Evolutionary conservation across 1,140 invertebrate genomes (phyloP), one percentile per base, ranked within the genome.

Genomic region (Leucophenga varia): DNA sequence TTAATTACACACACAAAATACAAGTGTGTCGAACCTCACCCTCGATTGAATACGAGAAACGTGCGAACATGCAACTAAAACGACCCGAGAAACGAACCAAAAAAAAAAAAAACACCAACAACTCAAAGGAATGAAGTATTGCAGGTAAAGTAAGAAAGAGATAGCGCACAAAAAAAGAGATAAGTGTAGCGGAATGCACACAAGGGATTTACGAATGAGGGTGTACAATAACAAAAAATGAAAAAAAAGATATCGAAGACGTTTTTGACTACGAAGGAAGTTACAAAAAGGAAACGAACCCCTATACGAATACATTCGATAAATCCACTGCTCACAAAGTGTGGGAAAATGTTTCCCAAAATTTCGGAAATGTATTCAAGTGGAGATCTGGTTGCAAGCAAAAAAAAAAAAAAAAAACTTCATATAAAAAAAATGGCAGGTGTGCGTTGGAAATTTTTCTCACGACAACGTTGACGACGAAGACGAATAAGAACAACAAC

Each of bases 261-360:
- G 31, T 14, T 10, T 2, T 14, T n/a, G n/a, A 14, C 31, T 13
- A 37, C 18, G 35, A 17, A 51, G 53, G 52, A 52, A 54, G 55
- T 47, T 31, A 44, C 17, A 41, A 47, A 58, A 52, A 67, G 60
- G 59, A 68, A 68, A 68, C 64, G 53, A 58, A 64, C 55, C 61
- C 55, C 54, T 55, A 60, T 46, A 52, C 51, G 63, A 69, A n/a
- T n/a, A n/a, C n/a, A n/a, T n/a, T n/a, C n/a, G n/a, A n/a, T n/a
- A n/a, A n/a, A n/a, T n/a, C n/a, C n/a, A 68, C 47, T 68, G 64
- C 64, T 63, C 65, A 39, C 20, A 32, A 59, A 72, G 69, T 72
- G 69, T 72, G 69, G 69, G 69, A 72, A 72, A 69, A 70, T 72
- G 63, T 65, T 72, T 67, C 57, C 52, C 53, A 41, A 70, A 71